These are phyloP conservation scores for Pristionchus maxplancki DNA, from an alignment of 2,888 invertebrate genomes.

Conservation along the genomic window DNA sequence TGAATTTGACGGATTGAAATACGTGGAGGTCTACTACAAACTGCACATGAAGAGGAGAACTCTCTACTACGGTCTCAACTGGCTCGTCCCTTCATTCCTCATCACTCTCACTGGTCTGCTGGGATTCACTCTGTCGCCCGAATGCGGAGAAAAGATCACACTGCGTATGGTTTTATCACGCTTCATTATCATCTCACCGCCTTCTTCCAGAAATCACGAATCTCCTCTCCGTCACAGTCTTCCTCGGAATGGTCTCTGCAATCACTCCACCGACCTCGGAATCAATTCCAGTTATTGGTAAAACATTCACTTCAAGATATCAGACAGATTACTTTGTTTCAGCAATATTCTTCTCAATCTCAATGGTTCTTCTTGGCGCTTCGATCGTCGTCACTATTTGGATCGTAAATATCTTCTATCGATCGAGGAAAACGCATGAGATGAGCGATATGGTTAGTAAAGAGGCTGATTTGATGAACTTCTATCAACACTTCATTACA, in stretches of 20 bases:
- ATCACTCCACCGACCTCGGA: constrained; percentile 98
- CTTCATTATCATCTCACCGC: too few species aligned
- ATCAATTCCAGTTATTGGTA: constrained; percentile 98
- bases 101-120: constrained; percentile 98
- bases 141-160: constrained; percentile 98
- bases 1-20: constrained; percentile 67
- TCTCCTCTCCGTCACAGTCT: constrained; percentile 93
- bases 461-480: constrained; percentile 24
- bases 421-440: constrained; percentile 73
- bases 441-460: constrained; percentile 72
- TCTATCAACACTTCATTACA: constrained; percentile 79
- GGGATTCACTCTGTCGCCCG: constrained; percentile 97
- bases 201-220: constrained; percentile 75
- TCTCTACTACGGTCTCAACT: constrained; percentile 88
- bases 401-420: constrained; percentile 75
- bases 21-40: constrained; percentile 68
- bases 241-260: constrained; percentile 97
- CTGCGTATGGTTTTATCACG: constrained; percentile 88
- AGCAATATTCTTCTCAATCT: constrained; percentile 75
- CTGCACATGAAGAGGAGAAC: constrained; percentile 62
- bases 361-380: constrained; percentile 69
- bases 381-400: constrained; percentile 76
- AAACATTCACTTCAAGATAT: too few species aligned
- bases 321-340: neutral
- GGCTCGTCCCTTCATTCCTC: constrained; percentile 91